Evolutionary conservation across 2,113 vertebrate species (phyloP).

Genomic region (Okapia johnstoni): DNA sequence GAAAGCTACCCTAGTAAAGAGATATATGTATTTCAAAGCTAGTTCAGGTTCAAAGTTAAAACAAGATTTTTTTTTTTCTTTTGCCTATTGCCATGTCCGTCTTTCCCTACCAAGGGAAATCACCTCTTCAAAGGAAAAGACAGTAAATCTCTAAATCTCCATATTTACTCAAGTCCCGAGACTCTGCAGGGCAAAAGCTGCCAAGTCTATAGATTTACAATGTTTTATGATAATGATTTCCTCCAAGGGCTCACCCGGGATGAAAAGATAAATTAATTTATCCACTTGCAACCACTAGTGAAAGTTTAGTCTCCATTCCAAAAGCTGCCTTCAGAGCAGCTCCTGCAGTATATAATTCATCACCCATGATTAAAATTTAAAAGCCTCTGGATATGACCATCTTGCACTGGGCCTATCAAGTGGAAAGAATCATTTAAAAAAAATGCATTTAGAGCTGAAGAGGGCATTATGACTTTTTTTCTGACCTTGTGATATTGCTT

Average conservation of each 20-base stretch:
- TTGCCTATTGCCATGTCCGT: slow-evolving; percentile 63
- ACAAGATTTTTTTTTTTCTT: slow-evolving; percentile 53
- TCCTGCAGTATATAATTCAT: slow-evolving; percentile 66
- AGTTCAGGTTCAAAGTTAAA: slow-evolving; percentile 73
- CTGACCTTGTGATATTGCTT: slow-evolving; percentile 49
- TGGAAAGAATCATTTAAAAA: slow-evolving; percentile 21
- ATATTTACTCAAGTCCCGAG: slow-evolving; percentile 79
- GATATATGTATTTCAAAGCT: slow-evolving; percentile 69
- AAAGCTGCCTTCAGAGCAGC: slow-evolving; percentile 59
- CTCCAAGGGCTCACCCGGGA: slow-evolving; percentile 70
- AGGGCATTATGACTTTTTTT: slow-evolving; percentile 21
- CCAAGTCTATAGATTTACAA: slow-evolving; percentile 79
- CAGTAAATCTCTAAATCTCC: slow-evolving; percentile 81
- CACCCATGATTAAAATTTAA: slow-evolving; percentile 71
- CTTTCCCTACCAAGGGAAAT: slow-evolving; percentile 77
- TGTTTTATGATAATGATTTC: slow-evolving; percentile 78
- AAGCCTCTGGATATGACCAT: slow-evolving; percentile 55
- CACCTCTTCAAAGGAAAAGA: slow-evolving; percentile 77
- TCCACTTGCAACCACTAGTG: slow-evolving; percentile 69
- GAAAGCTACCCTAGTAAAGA: slow-evolving; percentile 51
- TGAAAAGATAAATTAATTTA: slow-evolving; percentile 79
- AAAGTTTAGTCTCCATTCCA: slow-evolving; percentile 70
- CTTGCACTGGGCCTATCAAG: slow-evolving; percentile 29
- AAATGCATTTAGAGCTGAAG: slow-evolving; percentile 23
- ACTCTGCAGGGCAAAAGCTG: slow-evolving; percentile 78